Evolutionary conservation across 1,140 invertebrate species (phyloP).

Genomic region (Macrotrachela quadricornifera): DNA sequence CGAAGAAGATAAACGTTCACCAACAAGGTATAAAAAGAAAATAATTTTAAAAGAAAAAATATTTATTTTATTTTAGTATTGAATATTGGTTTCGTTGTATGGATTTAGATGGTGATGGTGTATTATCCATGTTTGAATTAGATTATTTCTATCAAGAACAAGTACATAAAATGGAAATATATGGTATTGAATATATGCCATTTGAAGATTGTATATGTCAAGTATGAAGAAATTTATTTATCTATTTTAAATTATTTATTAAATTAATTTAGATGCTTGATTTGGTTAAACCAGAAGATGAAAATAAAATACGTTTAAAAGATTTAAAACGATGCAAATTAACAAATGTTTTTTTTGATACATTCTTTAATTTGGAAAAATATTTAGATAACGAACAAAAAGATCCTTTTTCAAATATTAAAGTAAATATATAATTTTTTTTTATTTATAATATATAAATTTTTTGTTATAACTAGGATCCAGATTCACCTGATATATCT

Average conservation of each 20-base stretch:
- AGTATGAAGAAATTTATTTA: too few species aligned
- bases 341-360: conserved; percentile 92
- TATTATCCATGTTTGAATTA: conserved; percentile 89
- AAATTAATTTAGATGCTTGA: conserved; percentile 51
- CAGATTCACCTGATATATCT: conserved; percentile 1
- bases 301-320: conserved; percentile 46
- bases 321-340: conserved; percentile 84
- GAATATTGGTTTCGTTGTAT: conserved; percentile 63
- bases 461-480: not conserved
- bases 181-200: conserved; percentile 74
- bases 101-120: conserved; percentile 94
- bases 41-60: too few species aligned
- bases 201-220: conserved; percentile 91
- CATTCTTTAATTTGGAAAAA: conserved; percentile 97
- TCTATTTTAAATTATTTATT: too few species aligned
- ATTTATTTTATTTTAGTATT: conserved; percentile 13
- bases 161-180: conserved; percentile 79
- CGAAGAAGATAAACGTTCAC: conserved; percentile 74
- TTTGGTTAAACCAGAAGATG: conserved; percentile 64
- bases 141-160: conserved; percentile 98
- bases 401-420: conserved; percentile 50
- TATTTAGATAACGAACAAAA: conserved; percentile 94
- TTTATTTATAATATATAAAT: not conserved
- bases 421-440: not conserved
- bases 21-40: conserved; percentile 4